Evolutionary conservation across 2,888 invertebrate genomes (phyloP).

Genomic region (Poecilobothrus nobilitatus): DNA sequence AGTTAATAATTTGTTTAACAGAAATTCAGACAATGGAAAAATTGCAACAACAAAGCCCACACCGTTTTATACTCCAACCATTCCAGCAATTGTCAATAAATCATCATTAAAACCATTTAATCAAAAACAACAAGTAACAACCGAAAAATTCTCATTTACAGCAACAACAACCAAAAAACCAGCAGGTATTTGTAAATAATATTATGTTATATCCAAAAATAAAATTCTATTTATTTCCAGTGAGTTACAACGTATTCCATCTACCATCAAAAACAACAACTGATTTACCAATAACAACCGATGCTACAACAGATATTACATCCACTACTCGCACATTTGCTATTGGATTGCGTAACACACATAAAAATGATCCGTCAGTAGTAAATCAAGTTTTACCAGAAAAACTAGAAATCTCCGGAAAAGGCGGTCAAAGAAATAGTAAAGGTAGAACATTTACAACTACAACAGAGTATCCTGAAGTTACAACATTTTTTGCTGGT

Average conservation of each 20-base stretch:
- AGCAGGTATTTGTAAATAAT: not conserved
- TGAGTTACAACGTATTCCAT: not conserved
- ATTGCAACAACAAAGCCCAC: slow-evolving; percentile 38
- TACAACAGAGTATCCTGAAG: not conserved
- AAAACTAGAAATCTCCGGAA: not conserved
- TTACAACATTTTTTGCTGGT: not conserved
- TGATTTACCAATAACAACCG: not conserved
- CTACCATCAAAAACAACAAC: not conserved
- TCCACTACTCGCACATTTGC: not conserved
- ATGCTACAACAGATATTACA: not conserved
- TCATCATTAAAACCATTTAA: not conserved
- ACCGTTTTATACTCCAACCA: slow-evolving; percentile 43
- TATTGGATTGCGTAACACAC: not conserved
- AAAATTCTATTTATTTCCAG: not conserved
- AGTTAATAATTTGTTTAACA: not conserved
- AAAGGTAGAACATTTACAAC: slow-evolving; percentile 8
- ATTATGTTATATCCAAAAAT: too few relatives aligned
- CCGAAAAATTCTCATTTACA: slow-evolving; percentile 4
- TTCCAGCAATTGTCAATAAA: slow-evolving; percentile 31
- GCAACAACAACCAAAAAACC: not conserved
- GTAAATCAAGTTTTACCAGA: not conserved
- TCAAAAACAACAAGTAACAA: not conserved
- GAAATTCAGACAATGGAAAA: slow-evolving; percentile 23
- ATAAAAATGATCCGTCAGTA: not conserved
- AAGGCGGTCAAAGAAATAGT: not conserved